A percentile compares a stretch with the other conserved stretches of the same genome.
These are phyloP conservation scores for Gonatopus flavifemur DNA, from an alignment of 1,140 invertebrate genomes.

Conservation along the genomic window DNA sequence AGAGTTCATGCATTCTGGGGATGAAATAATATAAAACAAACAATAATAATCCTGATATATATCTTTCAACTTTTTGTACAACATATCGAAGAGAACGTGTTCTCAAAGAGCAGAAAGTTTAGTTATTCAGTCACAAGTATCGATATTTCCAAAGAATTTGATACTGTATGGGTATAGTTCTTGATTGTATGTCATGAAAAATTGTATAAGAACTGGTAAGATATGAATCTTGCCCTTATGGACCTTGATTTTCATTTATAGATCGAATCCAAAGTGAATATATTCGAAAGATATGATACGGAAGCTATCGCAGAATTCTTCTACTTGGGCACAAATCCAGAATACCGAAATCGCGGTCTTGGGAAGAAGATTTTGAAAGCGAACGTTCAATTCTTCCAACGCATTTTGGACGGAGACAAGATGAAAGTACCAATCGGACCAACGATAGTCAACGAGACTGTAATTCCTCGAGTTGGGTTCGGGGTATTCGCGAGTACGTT, in stretches of 20 bases:
- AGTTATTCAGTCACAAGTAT: too few relatives aligned
- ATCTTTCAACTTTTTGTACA: too few relatives aligned
- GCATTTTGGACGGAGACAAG: slow-evolving; percentile 3
- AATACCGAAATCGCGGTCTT: slow-evolving; percentile 35
- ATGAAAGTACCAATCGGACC: slow-evolving; percentile 15
- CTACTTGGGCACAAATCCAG: slow-evolving; percentile 36
- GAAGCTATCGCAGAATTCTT: slow-evolving; percentile 35
- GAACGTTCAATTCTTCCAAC: slow-evolving; percentile 26
- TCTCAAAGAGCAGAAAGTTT: too few relatives aligned
- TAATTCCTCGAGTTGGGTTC: slow-evolving; percentile 30
- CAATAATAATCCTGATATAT: too few relatives aligned
- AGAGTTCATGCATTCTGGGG: too few relatives aligned
- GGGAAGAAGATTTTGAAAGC: slow-evolving; percentile 25
- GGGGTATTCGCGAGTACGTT: slow-evolving; percentile 39
- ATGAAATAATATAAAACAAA: too few relatives aligned
- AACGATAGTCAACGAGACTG: slow-evolving; percentile 5
- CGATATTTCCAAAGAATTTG: too few relatives aligned
- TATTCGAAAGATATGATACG: slow-evolving; percentile 35
- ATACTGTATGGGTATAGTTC: too few relatives aligned
- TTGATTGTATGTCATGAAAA: too few relatives aligned
- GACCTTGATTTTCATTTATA: slow-evolving; percentile 2
- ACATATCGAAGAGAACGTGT: too few relatives aligned
- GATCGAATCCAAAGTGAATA: slow-evolving; percentile 34
- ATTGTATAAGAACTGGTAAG: too few relatives aligned
- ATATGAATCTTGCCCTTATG: too few relatives aligned